Evolutionary conservation across 2,797 vertebrate species (phyloP), one percentile per base, ranked within the genome.

Genomic region (Pelochelys cantorii): DNA sequence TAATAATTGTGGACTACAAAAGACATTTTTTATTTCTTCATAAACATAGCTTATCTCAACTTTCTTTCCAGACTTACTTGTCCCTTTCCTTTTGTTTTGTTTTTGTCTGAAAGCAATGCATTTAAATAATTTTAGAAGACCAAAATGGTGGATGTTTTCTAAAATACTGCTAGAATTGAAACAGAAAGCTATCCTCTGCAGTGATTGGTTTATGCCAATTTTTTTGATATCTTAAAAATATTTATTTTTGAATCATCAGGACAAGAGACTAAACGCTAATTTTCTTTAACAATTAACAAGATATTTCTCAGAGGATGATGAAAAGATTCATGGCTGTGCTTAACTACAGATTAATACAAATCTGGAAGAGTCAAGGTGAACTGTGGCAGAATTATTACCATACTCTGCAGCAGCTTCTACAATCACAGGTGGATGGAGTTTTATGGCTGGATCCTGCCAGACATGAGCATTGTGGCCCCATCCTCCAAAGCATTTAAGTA

Each of bases 321-420:
- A 92, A 92, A 92, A 87, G 93, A 93, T 90, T 91, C 95, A 95
- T 97, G 93, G 74, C 94, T 95, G 48, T 37, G 89, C 79, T 97
- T 97, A 96, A 92, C 90, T 88, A 86, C 86, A 95, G 88, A 94
- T 95, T 91, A 94, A 97, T 92, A 93, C 84, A 62, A 90, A 96
- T 94, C 87, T 89, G 79, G 77, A 59, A 95, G 79, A 34, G 59
- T 15, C 15, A 93, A 75, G 75, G 90, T 84, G 81, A 85, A 85
- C 25, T 53, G 68, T 90, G 93, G 60, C 60, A 92, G 79, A 92
- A 42, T 87, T 71, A 95, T 92, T 95, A 93, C 65, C 86, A 93
- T 62, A 92, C 81, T 65, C 83, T 93, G 94, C 96, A 90, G 80
- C 82, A 85, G 60, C 62, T 93, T 80, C 94, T 91, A 92, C 87